Conservation (phyloP, 2,113 vertebrate species). For the Ifrita kowaldi region DNA sequence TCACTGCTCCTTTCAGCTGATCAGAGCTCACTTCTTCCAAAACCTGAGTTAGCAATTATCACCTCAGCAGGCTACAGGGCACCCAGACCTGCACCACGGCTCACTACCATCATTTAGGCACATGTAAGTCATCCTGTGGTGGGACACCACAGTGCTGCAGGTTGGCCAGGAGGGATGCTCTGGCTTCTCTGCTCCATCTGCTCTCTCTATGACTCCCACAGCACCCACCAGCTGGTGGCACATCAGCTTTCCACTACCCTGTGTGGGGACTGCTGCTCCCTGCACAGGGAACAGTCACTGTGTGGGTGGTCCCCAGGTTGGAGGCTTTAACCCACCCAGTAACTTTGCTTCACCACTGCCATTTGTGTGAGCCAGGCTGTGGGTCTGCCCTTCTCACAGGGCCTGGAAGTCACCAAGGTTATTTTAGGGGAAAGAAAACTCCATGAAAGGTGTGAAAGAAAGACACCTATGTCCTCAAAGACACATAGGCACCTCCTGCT, state of each 20-base stretch:
- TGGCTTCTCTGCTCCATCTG: not conserved
- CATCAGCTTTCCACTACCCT: not conserved
- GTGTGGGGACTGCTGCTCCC: not conserved
- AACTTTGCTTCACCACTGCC: not conserved
- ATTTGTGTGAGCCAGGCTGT: not conserved
- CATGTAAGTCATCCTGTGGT: accelerated
- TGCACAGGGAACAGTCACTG: not conserved
- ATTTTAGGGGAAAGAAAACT: not conserved
- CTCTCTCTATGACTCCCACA: not conserved
- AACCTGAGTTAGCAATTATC: not conserved
- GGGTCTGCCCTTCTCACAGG: not conserved
- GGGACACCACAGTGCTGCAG: not conserved
- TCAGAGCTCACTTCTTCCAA: not conserved
- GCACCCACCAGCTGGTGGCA: not conserved
- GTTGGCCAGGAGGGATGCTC: not conserved
- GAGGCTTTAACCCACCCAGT: not conserved
- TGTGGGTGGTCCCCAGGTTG: accelerated
- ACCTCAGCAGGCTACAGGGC: not conserved
- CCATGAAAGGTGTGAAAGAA: not conserved
- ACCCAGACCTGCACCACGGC: not conserved
- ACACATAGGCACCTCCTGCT: not conserved
- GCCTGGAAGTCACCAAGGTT: accelerated
- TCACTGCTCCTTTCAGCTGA: not conserved
- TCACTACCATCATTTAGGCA: not conserved
- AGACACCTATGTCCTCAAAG: not conserved